Evolutionary conservation across 2,113 vertebrate genomes (phyloP).

Genomic region (Megaceryle torquata): DNA sequence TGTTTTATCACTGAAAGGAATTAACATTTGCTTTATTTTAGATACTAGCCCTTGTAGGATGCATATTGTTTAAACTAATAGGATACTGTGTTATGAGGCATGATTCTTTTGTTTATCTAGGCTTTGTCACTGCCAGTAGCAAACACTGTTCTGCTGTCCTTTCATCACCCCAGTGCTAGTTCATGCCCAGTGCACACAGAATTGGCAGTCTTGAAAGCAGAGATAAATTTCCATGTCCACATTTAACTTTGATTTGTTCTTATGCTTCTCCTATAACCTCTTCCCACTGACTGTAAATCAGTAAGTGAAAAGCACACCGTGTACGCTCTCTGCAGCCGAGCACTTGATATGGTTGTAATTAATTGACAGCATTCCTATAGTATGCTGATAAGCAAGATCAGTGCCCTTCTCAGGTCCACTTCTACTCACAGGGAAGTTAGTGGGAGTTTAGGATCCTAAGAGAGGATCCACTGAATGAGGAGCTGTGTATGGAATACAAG

Average conservation of each 20-base stretch:
- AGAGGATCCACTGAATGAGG: neutral
- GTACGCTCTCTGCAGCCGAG: neutral
- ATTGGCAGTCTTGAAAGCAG: neutral
- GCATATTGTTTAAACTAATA: neutral
- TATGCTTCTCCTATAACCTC: neutral
- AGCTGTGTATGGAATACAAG: neutral
- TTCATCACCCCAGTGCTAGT: neutral
- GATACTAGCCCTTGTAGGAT: neutral
- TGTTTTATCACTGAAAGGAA: neutral
- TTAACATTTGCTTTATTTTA: constrained; percentile 4
- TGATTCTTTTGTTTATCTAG: neutral
- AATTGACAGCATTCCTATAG: constrained; percentile 34
- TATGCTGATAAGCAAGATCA: neutral
- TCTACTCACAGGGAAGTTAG: neutral
- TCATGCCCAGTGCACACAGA: neutral
- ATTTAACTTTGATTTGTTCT: constrained; percentile 47
- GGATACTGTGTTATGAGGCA: neutral
- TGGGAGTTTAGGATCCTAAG: neutral
- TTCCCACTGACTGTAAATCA: constrained; percentile 14
- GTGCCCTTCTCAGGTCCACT: neutral
- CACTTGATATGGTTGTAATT: constrained; percentile 17
- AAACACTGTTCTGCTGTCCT: neutral
- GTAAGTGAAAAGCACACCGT: neutral
- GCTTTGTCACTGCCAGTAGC: constrained; percentile 3
- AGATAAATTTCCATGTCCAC: neutral